Conservation (phyloP, 2,113 vertebrate species). For the Tricholaema leucomelas region DNA sequence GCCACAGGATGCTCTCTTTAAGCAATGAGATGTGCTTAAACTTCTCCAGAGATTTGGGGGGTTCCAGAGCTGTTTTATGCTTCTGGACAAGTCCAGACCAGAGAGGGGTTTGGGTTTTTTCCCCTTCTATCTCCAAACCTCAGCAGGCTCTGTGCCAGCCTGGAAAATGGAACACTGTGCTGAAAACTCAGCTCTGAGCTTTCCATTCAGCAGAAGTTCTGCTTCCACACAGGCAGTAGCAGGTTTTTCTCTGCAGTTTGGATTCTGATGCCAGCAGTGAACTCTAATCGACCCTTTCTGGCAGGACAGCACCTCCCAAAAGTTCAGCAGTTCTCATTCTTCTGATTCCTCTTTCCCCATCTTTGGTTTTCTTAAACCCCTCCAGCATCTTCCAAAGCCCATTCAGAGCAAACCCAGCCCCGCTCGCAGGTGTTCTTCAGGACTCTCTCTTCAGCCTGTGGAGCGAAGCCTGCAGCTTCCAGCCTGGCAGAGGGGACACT, state of each 20-base stretch:
- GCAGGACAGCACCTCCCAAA: neutral
- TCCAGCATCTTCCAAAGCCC: neutral
- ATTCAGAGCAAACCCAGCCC: neutral
- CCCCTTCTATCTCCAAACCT: neutral
- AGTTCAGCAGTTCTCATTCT: neutral
- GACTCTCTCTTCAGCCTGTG: neutral
- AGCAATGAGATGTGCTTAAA: neutral
- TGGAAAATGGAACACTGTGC: neutral
- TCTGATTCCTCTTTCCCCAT: neutral
- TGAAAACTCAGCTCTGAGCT: neutral
- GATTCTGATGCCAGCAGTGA: neutral
- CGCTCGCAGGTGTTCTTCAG: neutral
- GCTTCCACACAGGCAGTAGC: neutral
- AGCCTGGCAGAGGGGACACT: no score
- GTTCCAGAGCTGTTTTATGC: neutral
- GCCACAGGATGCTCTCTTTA: neutral
- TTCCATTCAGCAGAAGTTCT: neutral
- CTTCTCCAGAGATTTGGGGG: neutral
- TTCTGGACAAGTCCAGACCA: neutral
- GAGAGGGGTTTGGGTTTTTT: no score
- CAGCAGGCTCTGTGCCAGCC: neutral
- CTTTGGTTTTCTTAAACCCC: neutral
- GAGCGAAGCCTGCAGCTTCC: neutral
- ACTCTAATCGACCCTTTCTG: neutral
- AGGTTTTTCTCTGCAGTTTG: neutral